Evolutionary conservation across 2,797 vertebrate species (phyloP).

Genomic region (Siniperca obscura): DNA sequence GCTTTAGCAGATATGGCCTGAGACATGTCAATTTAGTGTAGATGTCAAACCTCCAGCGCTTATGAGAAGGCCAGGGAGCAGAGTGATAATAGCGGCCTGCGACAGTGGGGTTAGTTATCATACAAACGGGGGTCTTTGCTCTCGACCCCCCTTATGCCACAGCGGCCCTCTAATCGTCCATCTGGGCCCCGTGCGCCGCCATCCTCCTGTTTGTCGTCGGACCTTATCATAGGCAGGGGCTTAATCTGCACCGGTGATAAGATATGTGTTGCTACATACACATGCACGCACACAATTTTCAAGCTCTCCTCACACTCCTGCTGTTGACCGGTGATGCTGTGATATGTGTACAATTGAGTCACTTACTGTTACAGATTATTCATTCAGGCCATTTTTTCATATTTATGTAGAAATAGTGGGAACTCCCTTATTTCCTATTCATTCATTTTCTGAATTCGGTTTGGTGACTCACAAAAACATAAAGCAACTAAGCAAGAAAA

Average conservation of each 20-base stretch:
- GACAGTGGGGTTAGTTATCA: constrained; percentile 64
- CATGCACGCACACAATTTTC: constrained; percentile 13
- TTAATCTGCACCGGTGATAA: constrained; percentile 77
- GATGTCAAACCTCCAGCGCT: constrained; percentile 56
- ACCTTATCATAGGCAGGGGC: constrained; percentile 72
- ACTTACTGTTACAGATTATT: constrained; percentile 22
- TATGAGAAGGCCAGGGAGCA: constrained; percentile 64
- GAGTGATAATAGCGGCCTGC: constrained; percentile 63
- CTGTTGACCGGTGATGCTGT: constrained; percentile 27
- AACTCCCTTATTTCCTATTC: constrained; percentile 36
- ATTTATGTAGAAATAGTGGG: constrained; percentile 15
- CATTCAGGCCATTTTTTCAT: not conserved
- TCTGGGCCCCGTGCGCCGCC: constrained; percentile 53
- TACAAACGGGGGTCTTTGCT: constrained; percentile 36
- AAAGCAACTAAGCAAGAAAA: not conserved
- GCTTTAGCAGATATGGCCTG: constrained; percentile 33
- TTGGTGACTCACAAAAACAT: constrained; percentile 18
- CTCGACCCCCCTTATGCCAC: constrained; percentile 41
- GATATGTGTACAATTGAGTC: constrained; percentile 24
- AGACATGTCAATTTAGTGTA: constrained; percentile 43
- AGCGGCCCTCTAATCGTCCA: constrained; percentile 66
- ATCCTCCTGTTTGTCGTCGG: constrained; percentile 58
- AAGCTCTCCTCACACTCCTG: constrained; percentile 36
- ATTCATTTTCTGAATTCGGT: constrained; percentile 12
- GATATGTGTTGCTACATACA: constrained; percentile 42